Percentiles rank a stretch among this genome's conserved stretches.
Conservation (phyloP, 2,113 vertebrate species). For the Cyanistes caeruleus region DNA sequence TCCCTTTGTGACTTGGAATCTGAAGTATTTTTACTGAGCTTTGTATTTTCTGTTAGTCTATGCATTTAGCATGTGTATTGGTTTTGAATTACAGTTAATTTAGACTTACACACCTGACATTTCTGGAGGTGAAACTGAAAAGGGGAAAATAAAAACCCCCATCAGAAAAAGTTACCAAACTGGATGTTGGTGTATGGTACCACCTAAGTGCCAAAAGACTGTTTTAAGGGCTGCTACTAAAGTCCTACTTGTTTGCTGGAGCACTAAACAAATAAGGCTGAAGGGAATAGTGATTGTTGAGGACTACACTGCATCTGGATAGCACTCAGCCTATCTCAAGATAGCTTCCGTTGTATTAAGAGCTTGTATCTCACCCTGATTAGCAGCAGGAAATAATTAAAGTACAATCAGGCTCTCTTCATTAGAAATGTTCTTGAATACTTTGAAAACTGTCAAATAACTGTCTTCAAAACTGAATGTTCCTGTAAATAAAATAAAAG, state of each 20-base stretch:
- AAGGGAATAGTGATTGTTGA: not conserved
- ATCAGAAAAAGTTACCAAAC: not conserved
- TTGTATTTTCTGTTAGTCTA: not conserved
- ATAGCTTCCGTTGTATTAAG: not conserved
- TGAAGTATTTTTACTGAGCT: not conserved
- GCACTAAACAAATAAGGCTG: not conserved
- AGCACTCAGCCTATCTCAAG: not conserved
- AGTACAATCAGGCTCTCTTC: not conserved
- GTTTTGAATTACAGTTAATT: not conserved
- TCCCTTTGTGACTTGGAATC: not conserved
- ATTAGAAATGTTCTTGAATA: not conserved
- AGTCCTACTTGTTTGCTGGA: not conserved
- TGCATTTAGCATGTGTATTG: not conserved
- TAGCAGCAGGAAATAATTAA: not conserved
- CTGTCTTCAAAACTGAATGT: not conserved
- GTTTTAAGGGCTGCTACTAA: not conserved
- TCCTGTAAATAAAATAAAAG: not conserved
- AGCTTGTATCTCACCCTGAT: not conserved
- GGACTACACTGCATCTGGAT: not conserved
- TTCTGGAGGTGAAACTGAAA: not conserved
- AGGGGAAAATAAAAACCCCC: accelerated
- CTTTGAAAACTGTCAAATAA: not conserved
- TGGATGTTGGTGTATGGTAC: not conserved
- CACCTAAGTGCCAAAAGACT: not conserved
- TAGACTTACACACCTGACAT: not conserved